Evolutionary conservation across 2,113 vertebrate genomes (phyloP).

Genomic region (Axis porcinus): DNA sequence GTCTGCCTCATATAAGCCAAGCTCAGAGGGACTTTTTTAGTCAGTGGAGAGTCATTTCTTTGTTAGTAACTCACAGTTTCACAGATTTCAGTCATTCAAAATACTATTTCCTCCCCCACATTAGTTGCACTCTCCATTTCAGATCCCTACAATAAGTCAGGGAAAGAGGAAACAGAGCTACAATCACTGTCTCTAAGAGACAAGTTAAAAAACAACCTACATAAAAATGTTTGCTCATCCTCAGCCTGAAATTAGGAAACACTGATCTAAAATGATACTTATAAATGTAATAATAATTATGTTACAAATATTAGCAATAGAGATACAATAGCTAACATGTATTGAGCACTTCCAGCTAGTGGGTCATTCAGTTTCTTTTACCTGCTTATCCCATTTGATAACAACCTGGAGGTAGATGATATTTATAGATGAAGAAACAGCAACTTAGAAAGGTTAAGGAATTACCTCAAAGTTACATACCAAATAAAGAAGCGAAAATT

Average conservation of each 20-base stretch:
- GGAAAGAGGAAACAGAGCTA: neutral
- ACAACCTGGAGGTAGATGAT: neutral
- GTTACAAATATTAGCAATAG: neutral
- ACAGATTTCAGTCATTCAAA: neutral
- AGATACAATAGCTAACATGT: neutral
- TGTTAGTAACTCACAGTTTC: neutral
- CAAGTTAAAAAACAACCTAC: neutral
- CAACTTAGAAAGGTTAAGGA: neutral
- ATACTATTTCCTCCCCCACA: neutral
- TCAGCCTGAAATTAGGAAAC: neutral
- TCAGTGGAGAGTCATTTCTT: neutral
- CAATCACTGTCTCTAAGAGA: neutral
- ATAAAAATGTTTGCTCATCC: neutral
- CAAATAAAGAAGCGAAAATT: neutral
- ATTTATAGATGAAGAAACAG: neutral
- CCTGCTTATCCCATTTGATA: neutral
- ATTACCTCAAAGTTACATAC: neutral
- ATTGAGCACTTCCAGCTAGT: neutral
- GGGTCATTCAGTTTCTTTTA: neutral
- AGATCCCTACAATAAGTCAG: neutral
- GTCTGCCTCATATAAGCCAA: neutral
- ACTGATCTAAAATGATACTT: neutral
- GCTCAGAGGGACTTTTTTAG: neutral
- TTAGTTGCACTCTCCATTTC: neutral
- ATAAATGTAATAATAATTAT: neutral